Conservation (phyloP, 2,113 vertebrate genomes). For the Poicephalus meyeri region DNA sequence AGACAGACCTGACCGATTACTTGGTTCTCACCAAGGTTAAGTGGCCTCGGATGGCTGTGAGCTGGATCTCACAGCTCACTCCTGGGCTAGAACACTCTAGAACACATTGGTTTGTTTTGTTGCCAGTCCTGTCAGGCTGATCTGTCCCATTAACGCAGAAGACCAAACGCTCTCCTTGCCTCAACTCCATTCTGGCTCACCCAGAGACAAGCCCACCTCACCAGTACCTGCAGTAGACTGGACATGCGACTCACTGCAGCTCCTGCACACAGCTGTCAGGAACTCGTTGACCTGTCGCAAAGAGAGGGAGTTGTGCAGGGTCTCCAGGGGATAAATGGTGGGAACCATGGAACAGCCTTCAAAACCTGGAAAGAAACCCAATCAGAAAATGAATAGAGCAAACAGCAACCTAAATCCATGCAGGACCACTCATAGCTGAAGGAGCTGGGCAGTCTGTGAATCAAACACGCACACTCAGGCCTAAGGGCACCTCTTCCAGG, state of each 20-base stretch:
- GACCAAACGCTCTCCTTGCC: not conserved
- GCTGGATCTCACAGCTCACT: not conserved
- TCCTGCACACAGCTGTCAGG: constrained; percentile 85
- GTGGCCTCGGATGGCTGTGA: not conserved
- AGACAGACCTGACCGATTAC: not conserved
- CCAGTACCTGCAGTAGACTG: constrained; percentile 84
- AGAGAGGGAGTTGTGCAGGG: constrained; percentile 97
- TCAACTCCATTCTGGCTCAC: not conserved
- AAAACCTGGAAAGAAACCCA: constrained; percentile 85
- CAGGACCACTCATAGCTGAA: not conserved
- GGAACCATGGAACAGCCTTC: constrained; percentile 99
- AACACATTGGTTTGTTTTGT: not conserved
- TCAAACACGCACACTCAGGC: constrained; percentile 24
- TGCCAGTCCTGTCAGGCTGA: not conserved
- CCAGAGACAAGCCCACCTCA: not conserved
- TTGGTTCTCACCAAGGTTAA: not conserved
- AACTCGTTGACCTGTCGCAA: constrained; percentile 93
- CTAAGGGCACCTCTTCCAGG: not conserved
- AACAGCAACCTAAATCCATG: not conserved
- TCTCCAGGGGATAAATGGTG: constrained; percentile 96
- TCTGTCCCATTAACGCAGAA: fast-evolving
- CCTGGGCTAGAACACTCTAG: not conserved
- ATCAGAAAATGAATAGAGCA: constrained; percentile 43
- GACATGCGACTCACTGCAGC: constrained; percentile 79
- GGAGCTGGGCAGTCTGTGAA: not conserved